Conservation (phyloP, 2,888 invertebrate genomes). For the Rosalia funebris region DNA sequence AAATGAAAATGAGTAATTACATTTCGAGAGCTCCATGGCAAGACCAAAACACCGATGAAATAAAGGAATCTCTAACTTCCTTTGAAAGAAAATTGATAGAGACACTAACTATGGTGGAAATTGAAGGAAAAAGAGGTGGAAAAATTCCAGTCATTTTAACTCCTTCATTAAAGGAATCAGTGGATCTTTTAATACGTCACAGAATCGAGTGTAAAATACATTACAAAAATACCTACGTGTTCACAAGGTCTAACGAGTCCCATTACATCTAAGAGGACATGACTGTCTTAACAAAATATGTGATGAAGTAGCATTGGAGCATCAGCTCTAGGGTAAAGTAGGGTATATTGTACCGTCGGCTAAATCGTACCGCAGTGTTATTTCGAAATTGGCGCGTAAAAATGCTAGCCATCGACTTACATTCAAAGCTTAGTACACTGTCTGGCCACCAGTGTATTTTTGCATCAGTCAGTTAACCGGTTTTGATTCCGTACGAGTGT, state of each 20-base stretch:
- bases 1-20: conserved; percentile 36
- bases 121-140: conserved; percentile 35
- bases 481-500: no score
- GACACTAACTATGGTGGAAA: conserved; percentile 31
- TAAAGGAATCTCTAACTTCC: conserved; percentile 31
- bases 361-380: no score
- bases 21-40: conserved; percentile 32
- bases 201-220: conserved; percentile 17
- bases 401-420: no score
- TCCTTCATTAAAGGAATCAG: conserved; percentile 26
- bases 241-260: conserved; percentile 29
- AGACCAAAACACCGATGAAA: conserved; percentile 35
- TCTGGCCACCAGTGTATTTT: no score
- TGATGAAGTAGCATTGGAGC: conserved; percentile 25
- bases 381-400: no score
- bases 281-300: conserved; percentile 33
- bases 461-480: no score
- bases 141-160: conserved; percentile 40
- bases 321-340: no score
- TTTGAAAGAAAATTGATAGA: conserved; percentile 38
- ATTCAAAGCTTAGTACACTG: no score
- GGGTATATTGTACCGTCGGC: no score
- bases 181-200: conserved; percentile 27
- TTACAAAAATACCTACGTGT: conserved; percentile 34
- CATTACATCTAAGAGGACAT: conserved; percentile 26